A percentile compares a stretch with the other conserved stretches of the same genome.
Evolutionary conservation across 2,113 vertebrate species (phyloP).

Genomic region (Stigmatopora argus): DNA sequence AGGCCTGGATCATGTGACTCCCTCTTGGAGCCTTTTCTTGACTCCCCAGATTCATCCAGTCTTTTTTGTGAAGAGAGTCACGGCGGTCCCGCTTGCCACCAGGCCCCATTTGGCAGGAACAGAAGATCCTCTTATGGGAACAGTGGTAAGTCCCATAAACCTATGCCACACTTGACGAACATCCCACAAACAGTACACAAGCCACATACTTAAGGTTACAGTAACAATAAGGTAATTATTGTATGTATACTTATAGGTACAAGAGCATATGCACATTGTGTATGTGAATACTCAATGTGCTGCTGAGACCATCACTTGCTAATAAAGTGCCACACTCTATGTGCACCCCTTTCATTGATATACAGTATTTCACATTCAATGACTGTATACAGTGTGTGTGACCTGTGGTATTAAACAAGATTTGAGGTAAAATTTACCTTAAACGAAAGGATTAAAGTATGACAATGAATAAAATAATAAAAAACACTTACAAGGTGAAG

Average conservation of each 20-base stretch:
- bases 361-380: no score
- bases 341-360: no score
- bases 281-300: background rate
- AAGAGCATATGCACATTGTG: background rate
- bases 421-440: background rate
- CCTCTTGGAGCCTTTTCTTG: constrained; percentile 60
- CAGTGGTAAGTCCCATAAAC: constrained; percentile 40
- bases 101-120: constrained; percentile 37
- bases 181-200: background rate
- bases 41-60: constrained; percentile 32
- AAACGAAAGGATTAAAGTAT: no score
- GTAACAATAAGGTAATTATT: background rate
- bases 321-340: no score
- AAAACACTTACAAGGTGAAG: background rate
- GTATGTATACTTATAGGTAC: background rate
- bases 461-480: background rate
- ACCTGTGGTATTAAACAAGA: background rate
- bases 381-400: background rate
- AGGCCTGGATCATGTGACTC: constrained; percentile 31
- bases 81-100: constrained; percentile 13
- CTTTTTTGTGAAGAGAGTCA: constrained; percentile 59
- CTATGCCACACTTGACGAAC: background rate
- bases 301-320: no score
- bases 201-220: background rate
- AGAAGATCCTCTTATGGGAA: constrained; percentile 60